Base-by-base conservation (phyloP, 2,888 invertebrate species). In the Anorthoa munda region DNA sequence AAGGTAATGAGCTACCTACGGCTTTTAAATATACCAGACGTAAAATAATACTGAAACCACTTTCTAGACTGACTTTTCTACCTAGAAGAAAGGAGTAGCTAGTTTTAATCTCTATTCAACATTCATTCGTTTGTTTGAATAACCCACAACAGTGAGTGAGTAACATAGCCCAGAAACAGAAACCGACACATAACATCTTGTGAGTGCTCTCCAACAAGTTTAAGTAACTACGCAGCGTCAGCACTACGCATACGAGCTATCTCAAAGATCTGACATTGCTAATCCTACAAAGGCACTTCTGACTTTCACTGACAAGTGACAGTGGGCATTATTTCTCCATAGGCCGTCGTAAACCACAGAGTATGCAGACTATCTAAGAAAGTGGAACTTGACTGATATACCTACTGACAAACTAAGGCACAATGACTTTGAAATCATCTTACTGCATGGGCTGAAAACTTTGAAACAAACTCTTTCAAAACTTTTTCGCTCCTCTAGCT, bases 361-460 rank as follows among this genome's bases (percentile, higher is more conserved):
- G n/a, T 39, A 21, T 39, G 39, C 18, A 69, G 45, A 13, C 39
- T 48, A 39, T 39, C 26, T 9, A 55, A 48, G 18, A 63, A 75
- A 11, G 23, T n/a, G 5, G 31, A 64, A 9, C 46, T 11, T 4
- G 2, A 23, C 17, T 31, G 3, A 7, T 17, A 26, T 17, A 15
- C 12, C 39, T 3, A 12, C 18, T 48, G 39, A 39, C 39, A 39
- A 48, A 21, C 18, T 13, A 45, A n/a, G 21, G n/a, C n/a, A 15
- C 26, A 56, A 3, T 21, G 15, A 45, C 26, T 31, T 45, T 11
- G 12, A 50, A 48, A 56, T 23, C 15, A 45, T 45, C 4, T 39
- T 18, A 23, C 5, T 17, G 31, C 58, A 58, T 23, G 45, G 3
- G 31, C 50, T 23, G 26, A 26, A 26, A 46, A 17, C 18, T 18